phyloP scores from a whole-genome alignment of 2,888 invertebrate species.

The Drosophila prostipennis region DNA sequence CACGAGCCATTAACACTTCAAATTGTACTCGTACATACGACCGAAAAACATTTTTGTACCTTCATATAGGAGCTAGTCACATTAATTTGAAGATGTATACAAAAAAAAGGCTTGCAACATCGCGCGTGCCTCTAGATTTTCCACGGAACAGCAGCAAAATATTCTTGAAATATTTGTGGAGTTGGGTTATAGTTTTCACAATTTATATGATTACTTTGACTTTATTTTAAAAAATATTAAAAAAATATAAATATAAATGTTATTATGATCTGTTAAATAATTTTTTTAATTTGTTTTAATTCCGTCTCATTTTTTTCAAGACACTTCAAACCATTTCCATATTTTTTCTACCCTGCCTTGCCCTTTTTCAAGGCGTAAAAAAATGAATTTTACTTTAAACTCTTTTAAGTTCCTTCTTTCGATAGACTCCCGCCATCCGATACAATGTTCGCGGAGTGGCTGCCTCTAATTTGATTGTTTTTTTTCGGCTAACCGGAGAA shows the following conservation, averaged over 20 bases:
- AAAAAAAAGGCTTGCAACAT: conserved; percentile 4
- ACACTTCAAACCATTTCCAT: neutral
- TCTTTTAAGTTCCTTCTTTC: conserved; percentile 2
- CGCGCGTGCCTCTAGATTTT: conserved; percentile 4
- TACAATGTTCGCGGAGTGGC: conserved; percentile 18
- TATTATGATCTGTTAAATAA: too few species aligned
- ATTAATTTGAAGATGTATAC: conserved; percentile 12
- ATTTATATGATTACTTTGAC: too few species aligned
- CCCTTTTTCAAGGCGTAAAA: neutral
- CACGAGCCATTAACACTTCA: conserved; percentile 70
- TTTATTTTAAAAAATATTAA: too few species aligned
- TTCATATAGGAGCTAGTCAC: conserved; percentile 11
- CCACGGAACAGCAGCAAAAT: neutral
- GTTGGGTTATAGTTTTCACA: too few species aligned
- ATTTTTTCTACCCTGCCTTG: neutral
- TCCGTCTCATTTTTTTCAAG: too few species aligned
- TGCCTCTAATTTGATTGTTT: conserved; percentile 38
- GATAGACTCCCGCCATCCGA: conserved; percentile 4
- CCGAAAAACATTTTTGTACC: conserved; percentile 24
- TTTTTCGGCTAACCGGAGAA: conserved; percentile 45
- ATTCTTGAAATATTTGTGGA: neutral
- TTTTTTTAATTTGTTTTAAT: too few species aligned
- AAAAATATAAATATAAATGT: too few species aligned
- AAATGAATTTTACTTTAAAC: neutral
- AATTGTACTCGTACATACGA: conserved; percentile 55